Conservation (phyloP, 2,113 vertebrate species). For the Dipodomys spectabilis region DNA sequence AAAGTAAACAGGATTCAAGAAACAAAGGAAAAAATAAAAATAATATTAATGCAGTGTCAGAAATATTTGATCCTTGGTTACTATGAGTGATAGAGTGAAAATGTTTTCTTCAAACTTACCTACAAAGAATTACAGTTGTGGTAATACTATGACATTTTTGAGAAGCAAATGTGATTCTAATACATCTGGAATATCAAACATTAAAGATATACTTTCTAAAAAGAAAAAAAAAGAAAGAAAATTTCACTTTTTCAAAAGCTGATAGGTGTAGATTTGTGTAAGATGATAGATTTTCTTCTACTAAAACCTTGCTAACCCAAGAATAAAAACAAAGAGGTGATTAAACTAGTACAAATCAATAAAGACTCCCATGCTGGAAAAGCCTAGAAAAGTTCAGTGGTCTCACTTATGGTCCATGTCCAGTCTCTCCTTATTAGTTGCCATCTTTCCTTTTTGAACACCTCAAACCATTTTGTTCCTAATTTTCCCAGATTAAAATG, state of each 20-base stretch:
- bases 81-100: too few relatives aligned
- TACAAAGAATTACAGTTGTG: too few relatives aligned
- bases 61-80: too few relatives aligned
- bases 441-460: neutral
- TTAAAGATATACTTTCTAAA: too few relatives aligned
- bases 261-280: neutral
- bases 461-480: neutral
- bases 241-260: neutral
- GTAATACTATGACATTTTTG: too few relatives aligned
- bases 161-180: too few relatives aligned
- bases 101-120: too few relatives aligned
- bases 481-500: neutral
- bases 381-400: neutral
- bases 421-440: neutral
- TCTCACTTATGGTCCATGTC: neutral
- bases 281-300: neutral
- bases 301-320: neutral
- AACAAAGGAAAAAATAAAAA: too few relatives aligned
- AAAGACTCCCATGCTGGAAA: neutral
- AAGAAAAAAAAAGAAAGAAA: neutral
- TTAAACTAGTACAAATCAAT: neutral
- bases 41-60: too few relatives aligned
- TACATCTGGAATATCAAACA: too few relatives aligned
- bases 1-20: too few relatives aligned
- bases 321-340: neutral